Evolutionary conservation across 1,140 invertebrate species (phyloP).

Genomic region (Solenopsis invicta): DNA sequence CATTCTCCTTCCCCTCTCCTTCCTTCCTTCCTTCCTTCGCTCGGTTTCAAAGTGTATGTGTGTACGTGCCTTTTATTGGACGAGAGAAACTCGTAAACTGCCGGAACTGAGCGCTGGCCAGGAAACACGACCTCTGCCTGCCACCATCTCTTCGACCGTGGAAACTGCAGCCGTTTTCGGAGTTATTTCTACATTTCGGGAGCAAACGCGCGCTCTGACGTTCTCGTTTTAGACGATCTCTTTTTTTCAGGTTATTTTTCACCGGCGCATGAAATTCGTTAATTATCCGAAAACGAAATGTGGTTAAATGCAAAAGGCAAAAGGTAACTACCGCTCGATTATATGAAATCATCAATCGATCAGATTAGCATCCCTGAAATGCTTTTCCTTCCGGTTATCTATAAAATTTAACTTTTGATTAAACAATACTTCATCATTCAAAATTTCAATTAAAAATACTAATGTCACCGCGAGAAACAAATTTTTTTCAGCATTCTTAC

Average conservation of each 20-base stretch:
- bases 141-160: slow-evolving; percentile 47
- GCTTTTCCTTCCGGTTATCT: neutral
- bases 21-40: slow-evolving; percentile 30
- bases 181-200: slow-evolving; percentile 63
- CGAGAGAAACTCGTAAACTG: slow-evolving; percentile 75
- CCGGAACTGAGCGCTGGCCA: slow-evolving; percentile 71
- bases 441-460: neutral
- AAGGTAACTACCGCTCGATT: neutral
- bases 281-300: slow-evolving; percentile 9
- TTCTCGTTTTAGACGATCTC: neutral
- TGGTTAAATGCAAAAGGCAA: neutral
- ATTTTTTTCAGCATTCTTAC: neutral
- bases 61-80: slow-evolving; percentile 33
- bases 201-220: slow-evolving; percentile 37
- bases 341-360: slow-evolving; percentile 4
- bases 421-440: neutral
- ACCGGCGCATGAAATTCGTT: neutral
- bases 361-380: neutral
- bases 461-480: neutral
- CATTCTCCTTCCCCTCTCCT: slow-evolving; percentile 18
- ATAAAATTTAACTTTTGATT: neutral
- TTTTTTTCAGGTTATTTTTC: neutral
- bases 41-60: slow-evolving; percentile 20
- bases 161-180: slow-evolving; percentile 74
- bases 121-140: slow-evolving; percentile 64